Conservation (phyloP, 2,888 invertebrate species). For the Lordiphosa fenestrarum region DNA sequence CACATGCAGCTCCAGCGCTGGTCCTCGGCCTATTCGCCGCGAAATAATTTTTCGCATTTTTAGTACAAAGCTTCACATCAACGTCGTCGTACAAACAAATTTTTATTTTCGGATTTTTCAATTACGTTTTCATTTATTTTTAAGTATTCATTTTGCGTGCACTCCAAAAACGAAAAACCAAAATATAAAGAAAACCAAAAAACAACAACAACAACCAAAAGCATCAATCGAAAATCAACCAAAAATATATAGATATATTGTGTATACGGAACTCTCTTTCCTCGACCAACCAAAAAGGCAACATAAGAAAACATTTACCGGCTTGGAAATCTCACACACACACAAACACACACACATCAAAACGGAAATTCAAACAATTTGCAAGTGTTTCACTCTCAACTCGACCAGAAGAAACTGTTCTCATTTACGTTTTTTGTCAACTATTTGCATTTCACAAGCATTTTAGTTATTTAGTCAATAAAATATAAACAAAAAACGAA, state of each 20-base stretch:
- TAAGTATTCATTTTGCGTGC: constrained; percentile 76
- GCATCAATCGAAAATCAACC: constrained; percentile 30
- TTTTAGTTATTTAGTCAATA: constrained; percentile 33
- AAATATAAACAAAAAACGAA: constrained; percentile 21
- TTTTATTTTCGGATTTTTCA: constrained; percentile 78
- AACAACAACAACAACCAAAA: constrained; percentile 19
- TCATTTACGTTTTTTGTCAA: constrained; percentile 41
- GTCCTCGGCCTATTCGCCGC: constrained; percentile 76
- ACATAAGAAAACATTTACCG: constrained; percentile 34
- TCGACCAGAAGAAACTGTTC: constrained; percentile 36
- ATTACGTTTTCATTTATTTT: constrained; percentile 79
- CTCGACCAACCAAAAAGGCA: constrained; percentile 4
- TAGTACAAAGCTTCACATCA: constrained; percentile 79
- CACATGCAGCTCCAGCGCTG: constrained; percentile 36
- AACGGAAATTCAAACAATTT: constrained; percentile 15
- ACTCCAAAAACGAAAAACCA: constrained; percentile 59
- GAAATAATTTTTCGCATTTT: constrained; percentile 78
- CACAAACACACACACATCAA: constrained; percentile 16
- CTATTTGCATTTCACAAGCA: constrained; percentile 44
- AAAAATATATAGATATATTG: constrained; percentile 15
- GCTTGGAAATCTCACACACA: not conserved
- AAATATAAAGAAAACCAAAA: constrained; percentile 1
- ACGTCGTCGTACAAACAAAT: constrained; percentile 79
- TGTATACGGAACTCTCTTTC: constrained; percentile 1
- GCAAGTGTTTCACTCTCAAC: constrained; percentile 22